These are phyloP conservation scores for Sitodiplosis mosellana DNA, from an alignment of 1,140 invertebrate genomes.

Conservation along the genomic window DNA sequence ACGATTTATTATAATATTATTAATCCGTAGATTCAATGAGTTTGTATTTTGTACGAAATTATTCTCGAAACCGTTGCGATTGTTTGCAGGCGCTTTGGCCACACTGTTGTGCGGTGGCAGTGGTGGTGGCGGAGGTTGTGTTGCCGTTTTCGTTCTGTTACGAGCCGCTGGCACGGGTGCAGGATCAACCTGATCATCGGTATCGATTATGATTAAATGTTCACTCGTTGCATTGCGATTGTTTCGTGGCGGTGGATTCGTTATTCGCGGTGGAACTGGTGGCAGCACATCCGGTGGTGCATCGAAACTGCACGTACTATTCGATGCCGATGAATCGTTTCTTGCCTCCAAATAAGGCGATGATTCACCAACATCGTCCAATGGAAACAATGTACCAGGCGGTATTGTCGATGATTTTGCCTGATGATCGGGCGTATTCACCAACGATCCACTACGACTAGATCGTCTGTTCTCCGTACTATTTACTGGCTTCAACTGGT, in stretches of 20 bases:
- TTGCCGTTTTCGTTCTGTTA: not conserved
- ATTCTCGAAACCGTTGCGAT: conserved; percentile 4
- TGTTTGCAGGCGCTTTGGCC: conserved; percentile 3
- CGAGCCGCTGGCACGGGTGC: not conserved
- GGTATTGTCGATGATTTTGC: not conserved
- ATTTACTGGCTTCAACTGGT: conserved; percentile 19
- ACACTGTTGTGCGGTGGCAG: conserved; percentile 9
- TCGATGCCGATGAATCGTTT: not conserved
- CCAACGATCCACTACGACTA: no score
- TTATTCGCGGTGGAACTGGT: conserved; percentile 4
- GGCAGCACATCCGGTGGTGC: not conserved
- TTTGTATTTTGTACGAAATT: conserved; percentile 1
- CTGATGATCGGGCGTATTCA: not conserved
- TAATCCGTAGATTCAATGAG: not conserved
- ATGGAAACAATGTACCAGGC: not conserved
- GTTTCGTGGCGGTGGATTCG: not conserved
- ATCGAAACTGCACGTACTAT: not conserved
- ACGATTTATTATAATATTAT: not conserved
- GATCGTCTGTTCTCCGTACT: conserved; percentile 6
- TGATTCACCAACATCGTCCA: not conserved
- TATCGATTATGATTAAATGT: not conserved
- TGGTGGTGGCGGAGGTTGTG: conserved; percentile 10
- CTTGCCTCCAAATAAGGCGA: not conserved
- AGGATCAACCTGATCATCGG: not conserved
- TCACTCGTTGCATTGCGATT: not conserved